These are phyloP conservation scores for Leucophora obtusa DNA, from an alignment of 2,888 invertebrate genomes.

Conservation along the genomic window DNA sequence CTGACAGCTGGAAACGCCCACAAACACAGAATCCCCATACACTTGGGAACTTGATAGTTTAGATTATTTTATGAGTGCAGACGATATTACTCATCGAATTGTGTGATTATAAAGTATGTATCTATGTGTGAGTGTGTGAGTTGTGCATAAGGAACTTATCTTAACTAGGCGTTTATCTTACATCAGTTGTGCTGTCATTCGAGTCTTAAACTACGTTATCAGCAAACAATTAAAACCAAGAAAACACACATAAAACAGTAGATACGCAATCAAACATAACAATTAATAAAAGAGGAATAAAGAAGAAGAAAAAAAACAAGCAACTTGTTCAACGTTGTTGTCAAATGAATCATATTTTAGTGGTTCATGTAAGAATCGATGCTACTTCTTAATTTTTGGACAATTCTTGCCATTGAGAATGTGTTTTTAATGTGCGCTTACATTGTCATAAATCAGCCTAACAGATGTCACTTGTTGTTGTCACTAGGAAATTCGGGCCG, in stretches of 20 bases:
- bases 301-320: constrained; percentile 24
- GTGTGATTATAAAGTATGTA: not conserved
- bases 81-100: not conserved
- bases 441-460: constrained; percentile 57
- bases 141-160: constrained; percentile 43
- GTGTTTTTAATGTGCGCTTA: not conserved
- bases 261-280: constrained; percentile 48
- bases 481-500: constrained; percentile 39
- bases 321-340: constrained; percentile 16
- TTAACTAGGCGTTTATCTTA: constrained; percentile 57
- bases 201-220: constrained; percentile 57
- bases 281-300: constrained; percentile 45
- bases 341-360: constrained; percentile 50
- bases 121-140: not conserved
- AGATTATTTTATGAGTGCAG: constrained; percentile 1
- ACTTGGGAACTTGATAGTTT: constrained; percentile 40
- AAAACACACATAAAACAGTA: constrained; percentile 49
- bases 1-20: constrained; percentile 65
- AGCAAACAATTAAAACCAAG: constrained; percentile 62
- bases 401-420: constrained; percentile 32
- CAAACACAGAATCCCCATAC: constrained; percentile 53
- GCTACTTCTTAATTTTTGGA: not conserved
- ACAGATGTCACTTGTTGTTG: constrained; percentile 53
- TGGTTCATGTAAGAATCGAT: not conserved
- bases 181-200: constrained; percentile 53